Percentiles rank a stretch among this genome's conserved stretches.
Conservation (phyloP, 2,113 vertebrate genomes). For the Thinocorus orbignyianus region DNA sequence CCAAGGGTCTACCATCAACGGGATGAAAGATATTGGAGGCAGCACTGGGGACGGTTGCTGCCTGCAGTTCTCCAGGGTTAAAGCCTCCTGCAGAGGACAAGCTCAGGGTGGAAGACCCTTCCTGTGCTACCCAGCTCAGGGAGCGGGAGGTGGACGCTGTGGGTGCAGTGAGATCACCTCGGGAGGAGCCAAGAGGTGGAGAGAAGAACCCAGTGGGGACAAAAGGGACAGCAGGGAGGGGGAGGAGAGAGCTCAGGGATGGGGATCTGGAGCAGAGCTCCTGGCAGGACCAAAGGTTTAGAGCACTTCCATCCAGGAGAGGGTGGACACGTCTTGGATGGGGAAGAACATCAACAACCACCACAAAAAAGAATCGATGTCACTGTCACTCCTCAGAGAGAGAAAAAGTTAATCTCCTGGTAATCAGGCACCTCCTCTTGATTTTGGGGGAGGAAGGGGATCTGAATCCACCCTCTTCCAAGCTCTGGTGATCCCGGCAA, state of each 20-base stretch:
- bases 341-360: not conserved
- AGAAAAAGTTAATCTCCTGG: not conserved
- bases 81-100: not conserved
- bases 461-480: not conserved
- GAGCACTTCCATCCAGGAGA: not conserved
- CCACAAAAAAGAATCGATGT: rapidly evolving
- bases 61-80: not conserved
- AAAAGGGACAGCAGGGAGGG: not conserved
- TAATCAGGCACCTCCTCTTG: not conserved
- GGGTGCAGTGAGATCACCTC: too few species aligned
- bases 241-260: not conserved
- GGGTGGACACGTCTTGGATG: not conserved
- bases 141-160: not conserved
- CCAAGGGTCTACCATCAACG: rapidly evolving
- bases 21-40: not conserved
- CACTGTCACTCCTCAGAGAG: not conserved
- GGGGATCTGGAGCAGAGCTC: not conserved
- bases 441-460: not conserved
- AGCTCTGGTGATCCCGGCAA: not conserved
- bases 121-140: rapidly evolving
- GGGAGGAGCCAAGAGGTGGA: not conserved
- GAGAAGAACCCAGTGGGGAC: not conserved
- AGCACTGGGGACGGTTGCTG: not conserved
- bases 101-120: not conserved
- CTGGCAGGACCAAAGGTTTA: not conserved